Evolutionary conservation across 2,888 invertebrate species (phyloP).

Genomic region (Phaedon cochleariae): DNA sequence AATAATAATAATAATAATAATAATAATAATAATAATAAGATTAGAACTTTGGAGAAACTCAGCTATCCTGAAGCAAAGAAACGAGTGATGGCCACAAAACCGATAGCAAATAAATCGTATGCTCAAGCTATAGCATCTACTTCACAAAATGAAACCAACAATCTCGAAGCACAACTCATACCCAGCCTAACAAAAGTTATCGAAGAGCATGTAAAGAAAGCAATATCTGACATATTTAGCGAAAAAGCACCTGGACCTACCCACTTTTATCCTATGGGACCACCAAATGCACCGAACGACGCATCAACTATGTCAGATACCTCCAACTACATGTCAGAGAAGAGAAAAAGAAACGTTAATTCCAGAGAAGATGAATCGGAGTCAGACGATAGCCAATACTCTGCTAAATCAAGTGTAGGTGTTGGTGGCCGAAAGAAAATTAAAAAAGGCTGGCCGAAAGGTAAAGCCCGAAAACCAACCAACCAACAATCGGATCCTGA

Average conservation of each 20-base stretch:
- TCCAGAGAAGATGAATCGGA: background rate
- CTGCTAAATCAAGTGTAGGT: background rate
- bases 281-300: background rate
- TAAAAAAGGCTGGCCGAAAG: conserved; percentile 10
- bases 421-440: background rate
- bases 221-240: background rate
- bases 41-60: conserved; percentile 9
- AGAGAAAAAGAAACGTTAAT: background rate
- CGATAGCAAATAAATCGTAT: background rate
- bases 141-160: background rate
- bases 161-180: background rate
- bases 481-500: background rate
- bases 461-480: conserved; percentile 10
- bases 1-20: background rate
- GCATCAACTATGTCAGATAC: conserved; percentile 2
- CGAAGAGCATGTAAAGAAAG: background rate
- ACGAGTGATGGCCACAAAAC: conserved; percentile 10
- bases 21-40: too few species aligned
- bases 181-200: background rate
- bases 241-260: background rate
- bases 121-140: conserved; percentile 2
- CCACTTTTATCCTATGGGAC: background rate
- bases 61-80: background rate
- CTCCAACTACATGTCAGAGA: conserved; percentile 2
- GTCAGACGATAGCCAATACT: background rate